Percentiles rank a stretch among this genome's conserved stretches.
Evolutionary conservation across 2,888 invertebrate genomes (phyloP).

Genomic region (Sipha maydis): DNA sequence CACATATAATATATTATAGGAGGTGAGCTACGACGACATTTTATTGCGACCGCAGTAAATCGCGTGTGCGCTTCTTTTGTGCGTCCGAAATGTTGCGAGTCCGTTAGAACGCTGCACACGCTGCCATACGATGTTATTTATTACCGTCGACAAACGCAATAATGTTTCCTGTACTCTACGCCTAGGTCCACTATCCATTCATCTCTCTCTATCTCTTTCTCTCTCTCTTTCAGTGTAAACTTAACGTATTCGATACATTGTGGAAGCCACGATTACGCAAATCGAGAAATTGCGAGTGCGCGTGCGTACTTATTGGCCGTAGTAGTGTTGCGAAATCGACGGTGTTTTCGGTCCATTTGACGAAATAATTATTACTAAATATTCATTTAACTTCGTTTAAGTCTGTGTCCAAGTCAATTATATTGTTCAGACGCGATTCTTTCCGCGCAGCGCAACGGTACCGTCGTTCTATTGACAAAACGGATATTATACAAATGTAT

Average conservation of each 20-base stretch:
- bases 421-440: too few relatives aligned
- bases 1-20: too few relatives aligned
- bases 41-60: neutral
- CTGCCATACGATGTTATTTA: neutral
- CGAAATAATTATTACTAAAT: too few relatives aligned
- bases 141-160: neutral
- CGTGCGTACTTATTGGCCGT: neutral
- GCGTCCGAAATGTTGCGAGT: neutral
- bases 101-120: neutral
- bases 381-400: too few relatives aligned
- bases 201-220: neutral
- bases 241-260: neutral
- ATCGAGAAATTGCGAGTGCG: neutral
- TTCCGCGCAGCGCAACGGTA: too few relatives aligned
- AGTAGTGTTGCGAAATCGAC: neutral
- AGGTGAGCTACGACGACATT: too few relatives aligned
- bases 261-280: slow-evolving; percentile 1
- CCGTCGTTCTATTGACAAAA: too few relatives aligned
- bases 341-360: neutral
- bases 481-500: too few relatives aligned
- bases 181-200: too few relatives aligned
- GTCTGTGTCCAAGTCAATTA: too few relatives aligned
- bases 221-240: too few relatives aligned
- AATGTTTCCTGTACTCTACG: too few relatives aligned
- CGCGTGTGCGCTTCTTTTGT: neutral